These are phyloP conservation scores for Mycalesis mineus DNA, from an alignment of 2,888 invertebrate species.

Conservation along the genomic window DNA sequence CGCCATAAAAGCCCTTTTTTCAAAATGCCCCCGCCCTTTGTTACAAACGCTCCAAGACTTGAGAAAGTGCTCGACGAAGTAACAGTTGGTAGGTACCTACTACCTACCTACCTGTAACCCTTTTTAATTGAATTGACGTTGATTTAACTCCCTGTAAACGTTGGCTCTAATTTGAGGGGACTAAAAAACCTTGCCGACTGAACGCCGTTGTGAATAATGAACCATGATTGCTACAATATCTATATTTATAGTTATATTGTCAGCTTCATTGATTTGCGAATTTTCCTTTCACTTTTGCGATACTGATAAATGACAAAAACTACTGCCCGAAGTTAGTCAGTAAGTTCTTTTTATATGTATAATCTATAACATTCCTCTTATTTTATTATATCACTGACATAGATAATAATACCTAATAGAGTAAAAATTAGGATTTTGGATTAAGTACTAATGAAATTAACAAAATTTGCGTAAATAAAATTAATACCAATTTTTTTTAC, in stretches of 20 bases:
- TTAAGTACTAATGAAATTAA: no score
- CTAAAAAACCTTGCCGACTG: constrained; percentile 24
- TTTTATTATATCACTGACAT: no score
- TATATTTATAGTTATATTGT: neutral
- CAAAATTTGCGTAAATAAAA: no score
- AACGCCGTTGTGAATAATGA: constrained; percentile 20
- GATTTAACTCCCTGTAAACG: constrained; percentile 31
- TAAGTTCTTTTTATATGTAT: no score
- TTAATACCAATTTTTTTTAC: no score
- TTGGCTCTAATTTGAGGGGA: constrained; percentile 19
- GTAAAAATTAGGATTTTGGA: no score
- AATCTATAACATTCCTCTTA: no score
- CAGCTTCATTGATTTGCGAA: no score
- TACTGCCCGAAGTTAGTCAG: no score
- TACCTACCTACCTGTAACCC: constrained; percentile 21
- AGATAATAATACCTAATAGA: no score
- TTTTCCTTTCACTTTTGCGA: no score
- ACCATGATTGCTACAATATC: constrained; percentile 9
- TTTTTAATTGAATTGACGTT: constrained; percentile 33
- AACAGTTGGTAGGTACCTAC: constrained; percentile 2
- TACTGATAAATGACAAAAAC: no score
- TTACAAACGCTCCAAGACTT: constrained; percentile 23
- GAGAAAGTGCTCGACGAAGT: constrained; percentile 28
- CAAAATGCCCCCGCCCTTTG: constrained; percentile 10
- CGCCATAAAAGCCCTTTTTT: neutral